Conservation (phyloP, 35 echinoderm and acorn worm species). For the Ptychodera flava region DNA sequence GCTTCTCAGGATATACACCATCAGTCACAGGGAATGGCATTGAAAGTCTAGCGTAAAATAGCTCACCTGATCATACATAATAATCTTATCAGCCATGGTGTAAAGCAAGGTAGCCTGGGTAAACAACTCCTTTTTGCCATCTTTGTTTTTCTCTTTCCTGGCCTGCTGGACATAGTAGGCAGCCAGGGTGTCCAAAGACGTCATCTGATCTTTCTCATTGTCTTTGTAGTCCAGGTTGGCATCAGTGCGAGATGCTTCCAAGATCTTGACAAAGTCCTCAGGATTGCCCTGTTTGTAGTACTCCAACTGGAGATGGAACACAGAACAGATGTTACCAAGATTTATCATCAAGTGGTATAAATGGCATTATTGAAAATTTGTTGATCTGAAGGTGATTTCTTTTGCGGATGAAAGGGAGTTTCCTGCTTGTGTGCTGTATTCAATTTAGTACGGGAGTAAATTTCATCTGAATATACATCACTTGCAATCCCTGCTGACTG, state of each 20-base stretch:
- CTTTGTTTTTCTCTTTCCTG: conserved; percentile 91
- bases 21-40: no score
- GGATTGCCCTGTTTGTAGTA: conserved; percentile 90
- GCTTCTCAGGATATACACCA: no score
- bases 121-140: conserved; percentile 92
- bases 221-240: conserved; percentile 85
- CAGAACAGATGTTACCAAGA: no score
- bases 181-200: conserved; percentile 84
- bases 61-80: conserved; percentile 98
- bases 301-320: conserved; percentile 66
- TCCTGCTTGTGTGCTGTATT: no score
- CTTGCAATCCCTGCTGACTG: no score
- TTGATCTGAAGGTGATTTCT: no score
- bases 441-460: no score
- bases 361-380: no score
- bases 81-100: conserved; percentile 97
- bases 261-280: conserved; percentile 99
- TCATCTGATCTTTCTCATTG: conserved; percentile 99
- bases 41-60: no score
- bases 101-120: conserved; percentile 90
- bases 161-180: conserved; percentile 98
- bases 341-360: no score
- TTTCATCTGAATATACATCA: no score
- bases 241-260: conserved; percentile 92
- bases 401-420: no score